These are phyloP conservation scores for Camponotus floridanus DNA, from an alignment of 1,140 invertebrate species.

Conservation along the genomic window DNA sequence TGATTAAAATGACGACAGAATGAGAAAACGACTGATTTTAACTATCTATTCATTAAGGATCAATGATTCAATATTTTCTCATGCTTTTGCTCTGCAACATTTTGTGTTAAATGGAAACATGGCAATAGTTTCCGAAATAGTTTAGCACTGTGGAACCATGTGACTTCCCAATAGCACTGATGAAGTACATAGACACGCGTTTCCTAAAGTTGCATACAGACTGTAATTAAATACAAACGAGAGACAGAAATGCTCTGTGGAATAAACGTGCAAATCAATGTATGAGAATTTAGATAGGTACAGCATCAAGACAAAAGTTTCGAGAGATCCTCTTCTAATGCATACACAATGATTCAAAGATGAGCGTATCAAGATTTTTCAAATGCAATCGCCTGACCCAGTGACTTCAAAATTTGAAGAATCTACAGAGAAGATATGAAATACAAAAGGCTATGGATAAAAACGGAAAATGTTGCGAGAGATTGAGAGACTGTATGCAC, in stretches of 20 bases:
- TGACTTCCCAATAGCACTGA: slow-evolving; percentile 53
- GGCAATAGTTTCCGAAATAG: slow-evolving; percentile 16
- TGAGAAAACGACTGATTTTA: not conserved
- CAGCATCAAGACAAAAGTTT: not conserved
- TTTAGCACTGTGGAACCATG: slow-evolving; percentile 10
- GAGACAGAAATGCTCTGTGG: not conserved
- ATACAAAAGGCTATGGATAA: slow-evolving; percentile 49
- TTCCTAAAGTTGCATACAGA: slow-evolving; percentile 20
- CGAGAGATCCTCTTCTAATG: not conserved
- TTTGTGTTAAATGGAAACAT: slow-evolving; percentile 9
- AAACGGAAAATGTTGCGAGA: slow-evolving; percentile 41
- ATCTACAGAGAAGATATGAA: not conserved
- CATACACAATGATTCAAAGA: too few relatives aligned
- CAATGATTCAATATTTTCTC: not conserved
- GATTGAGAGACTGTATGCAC: not conserved
- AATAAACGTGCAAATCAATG: not conserved
- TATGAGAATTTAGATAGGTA: not conserved
- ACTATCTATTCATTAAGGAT: slow-evolving; percentile 8
- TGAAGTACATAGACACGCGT: slow-evolving; percentile 14
- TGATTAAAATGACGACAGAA: not conserved
- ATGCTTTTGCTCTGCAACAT: not conserved
- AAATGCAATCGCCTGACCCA: slow-evolving; percentile 34
- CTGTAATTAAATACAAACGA: slow-evolving; percentile 39
- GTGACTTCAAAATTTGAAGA: not conserved
- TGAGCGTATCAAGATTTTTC: not conserved